phyloP scores from a whole-genome alignment of 2,888 invertebrate species.

The Tipula confusa region DNA sequence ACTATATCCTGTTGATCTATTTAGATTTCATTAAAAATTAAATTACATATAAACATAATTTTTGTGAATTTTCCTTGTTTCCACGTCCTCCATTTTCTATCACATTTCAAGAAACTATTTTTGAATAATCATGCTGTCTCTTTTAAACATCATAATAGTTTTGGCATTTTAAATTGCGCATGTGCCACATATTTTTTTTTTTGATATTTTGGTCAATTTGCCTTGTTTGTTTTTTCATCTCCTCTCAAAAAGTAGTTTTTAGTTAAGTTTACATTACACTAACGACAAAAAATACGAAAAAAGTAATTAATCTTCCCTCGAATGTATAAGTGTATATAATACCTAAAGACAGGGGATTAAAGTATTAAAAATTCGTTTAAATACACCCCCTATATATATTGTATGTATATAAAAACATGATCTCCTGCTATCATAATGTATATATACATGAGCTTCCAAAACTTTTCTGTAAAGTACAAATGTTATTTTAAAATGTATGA shows the following conservation, averaged over 20 bases:
- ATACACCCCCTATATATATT: background rate
- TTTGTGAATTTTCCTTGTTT: background rate
- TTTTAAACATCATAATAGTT: background rate
- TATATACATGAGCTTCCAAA: background rate
- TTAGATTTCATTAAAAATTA: too few relatives aligned
- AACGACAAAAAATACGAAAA: background rate
- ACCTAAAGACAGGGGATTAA: background rate
- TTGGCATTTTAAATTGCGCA: slow-evolving; percentile 28
- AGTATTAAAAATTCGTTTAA: background rate
- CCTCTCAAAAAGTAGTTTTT: slow-evolving; percentile 25
- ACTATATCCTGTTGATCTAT: too few relatives aligned
- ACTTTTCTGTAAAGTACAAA: background rate
- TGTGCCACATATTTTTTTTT: slow-evolving; percentile 25
- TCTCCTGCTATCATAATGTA: background rate
- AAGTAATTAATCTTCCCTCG: background rate
- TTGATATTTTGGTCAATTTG: background rate
- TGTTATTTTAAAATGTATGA: background rate
- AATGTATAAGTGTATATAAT: background rate
- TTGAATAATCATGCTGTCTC: background rate
- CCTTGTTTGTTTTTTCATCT: background rate
- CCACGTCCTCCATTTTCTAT: slow-evolving; percentile 30
- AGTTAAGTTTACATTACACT: background rate
- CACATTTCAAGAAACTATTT: background rate
- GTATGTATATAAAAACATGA: background rate
- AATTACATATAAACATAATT: background rate